These are phyloP conservation scores for Trichomycterus rosablanca DNA, from an alignment of 2,113 vertebrate genomes.

Conservation along the genomic window DNA sequence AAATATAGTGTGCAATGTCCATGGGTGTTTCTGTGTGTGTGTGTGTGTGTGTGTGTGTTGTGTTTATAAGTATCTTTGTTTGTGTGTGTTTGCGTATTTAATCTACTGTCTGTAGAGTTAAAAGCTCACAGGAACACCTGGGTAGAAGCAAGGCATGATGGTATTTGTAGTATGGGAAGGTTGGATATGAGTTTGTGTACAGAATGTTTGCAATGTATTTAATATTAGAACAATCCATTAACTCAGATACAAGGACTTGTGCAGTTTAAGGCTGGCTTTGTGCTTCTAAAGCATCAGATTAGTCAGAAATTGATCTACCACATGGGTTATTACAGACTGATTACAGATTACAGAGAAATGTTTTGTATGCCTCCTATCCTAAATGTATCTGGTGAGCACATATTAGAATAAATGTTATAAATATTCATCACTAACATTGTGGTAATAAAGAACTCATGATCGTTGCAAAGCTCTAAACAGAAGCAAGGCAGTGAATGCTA, in stretches of 20 bases:
- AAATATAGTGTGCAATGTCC: slow-evolving; percentile 18
- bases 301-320: slow-evolving; percentile 22
- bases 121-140: slow-evolving; percentile 38
- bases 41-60: slow-evolving; percentile 3
- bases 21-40: too few species aligned
- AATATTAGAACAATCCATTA: slow-evolving; percentile 6
- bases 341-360: slow-evolving; percentile 12
- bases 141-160: slow-evolving; percentile 39
- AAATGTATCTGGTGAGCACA: too few species aligned
- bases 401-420: neutral
- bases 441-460: slow-evolving; percentile 19
- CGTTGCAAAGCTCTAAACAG: slow-evolving; percentile 27
- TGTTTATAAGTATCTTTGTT: too few species aligned
- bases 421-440: slow-evolving; percentile 19
- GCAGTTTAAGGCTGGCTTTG: slow-evolving; percentile 27
- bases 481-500: slow-evolving; percentile 41
- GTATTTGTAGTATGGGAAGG: slow-evolving; percentile 23
- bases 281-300: slow-evolving; percentile 31
- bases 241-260: neutral
- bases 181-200: neutral
- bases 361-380: neutral
- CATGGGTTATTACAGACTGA: slow-evolving; percentile 10
- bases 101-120: slow-evolving; percentile 13
- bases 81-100: slow-evolving; percentile 6
- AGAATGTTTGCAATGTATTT: slow-evolving; percentile 8